phyloP scores from a whole-genome alignment of 2,797 vertebrate species.

The Urocyon cinereoargenteus region DNA sequence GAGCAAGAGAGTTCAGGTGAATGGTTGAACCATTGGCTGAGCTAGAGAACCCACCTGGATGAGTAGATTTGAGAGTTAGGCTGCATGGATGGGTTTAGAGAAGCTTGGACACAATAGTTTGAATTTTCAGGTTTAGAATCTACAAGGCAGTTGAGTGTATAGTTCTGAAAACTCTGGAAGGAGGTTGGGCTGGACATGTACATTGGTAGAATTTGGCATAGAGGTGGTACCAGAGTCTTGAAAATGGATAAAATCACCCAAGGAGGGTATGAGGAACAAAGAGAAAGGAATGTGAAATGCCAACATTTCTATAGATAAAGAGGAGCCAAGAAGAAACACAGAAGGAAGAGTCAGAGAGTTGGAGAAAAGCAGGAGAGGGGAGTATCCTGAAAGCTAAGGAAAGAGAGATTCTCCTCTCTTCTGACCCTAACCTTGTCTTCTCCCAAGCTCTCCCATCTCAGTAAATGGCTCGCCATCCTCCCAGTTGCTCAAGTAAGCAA shows the following conservation, averaged over 20 bases:
- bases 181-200: not conserved
- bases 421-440: not conserved
- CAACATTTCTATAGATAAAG: not conserved
- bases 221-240: not conserved
- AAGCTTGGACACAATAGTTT: not conserved
- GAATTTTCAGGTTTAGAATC: conserved; percentile 1
- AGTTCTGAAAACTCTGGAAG: not conserved
- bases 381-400: not conserved
- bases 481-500: not conserved
- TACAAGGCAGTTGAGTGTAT: not conserved
- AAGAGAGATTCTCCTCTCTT: not conserved
- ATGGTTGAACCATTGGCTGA: not conserved
- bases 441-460: not conserved
- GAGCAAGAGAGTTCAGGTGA: not conserved
- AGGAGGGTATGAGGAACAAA: not conserved
- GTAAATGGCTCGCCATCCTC: not conserved
- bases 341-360: not conserved
- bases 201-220: not conserved
- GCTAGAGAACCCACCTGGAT: not conserved
- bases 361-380: not conserved
- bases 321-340: not conserved
- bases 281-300: not conserved
- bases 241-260: not conserved
- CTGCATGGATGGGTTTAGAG: not conserved
- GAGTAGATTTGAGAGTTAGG: not conserved